Conservation (phyloP, 2,888 invertebrate species). For the Branchellion lobata region DNA sequence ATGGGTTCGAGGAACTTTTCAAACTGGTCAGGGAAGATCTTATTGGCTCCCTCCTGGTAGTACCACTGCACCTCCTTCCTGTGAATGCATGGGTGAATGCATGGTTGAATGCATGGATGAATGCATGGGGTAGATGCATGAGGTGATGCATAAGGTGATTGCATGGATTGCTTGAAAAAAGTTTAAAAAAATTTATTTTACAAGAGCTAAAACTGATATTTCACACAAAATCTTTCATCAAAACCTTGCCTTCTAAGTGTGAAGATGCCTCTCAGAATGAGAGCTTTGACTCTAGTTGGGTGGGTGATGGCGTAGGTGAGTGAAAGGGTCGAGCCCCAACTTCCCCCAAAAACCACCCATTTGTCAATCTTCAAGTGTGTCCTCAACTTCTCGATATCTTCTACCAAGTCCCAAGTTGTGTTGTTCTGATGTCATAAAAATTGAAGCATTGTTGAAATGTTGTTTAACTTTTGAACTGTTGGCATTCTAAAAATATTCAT, state of each 20-base stretch:
- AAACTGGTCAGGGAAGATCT: conserved; percentile 58
- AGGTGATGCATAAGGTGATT: no score
- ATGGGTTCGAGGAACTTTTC: conserved; percentile 57
- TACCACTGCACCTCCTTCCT: conserved; percentile 58
- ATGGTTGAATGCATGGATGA: no score
- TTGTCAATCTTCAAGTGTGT: conserved; percentile 56
- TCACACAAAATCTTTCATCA: no score
- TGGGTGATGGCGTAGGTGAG: conserved; percentile 57
- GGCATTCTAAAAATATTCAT: no score
- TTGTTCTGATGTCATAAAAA: conserved; percentile 56
- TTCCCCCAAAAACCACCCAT: conserved; percentile 61
- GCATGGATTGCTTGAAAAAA: no score
- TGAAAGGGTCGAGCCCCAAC: conserved; percentile 59
- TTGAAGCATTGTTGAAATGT: no score
- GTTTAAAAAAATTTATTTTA: no score
- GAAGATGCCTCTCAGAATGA: conserved; percentile 58
- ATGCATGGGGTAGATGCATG: no score
- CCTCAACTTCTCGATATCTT: conserved; percentile 58
- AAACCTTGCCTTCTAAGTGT: conserved; percentile 50
- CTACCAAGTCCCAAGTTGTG: conserved; percentile 58
- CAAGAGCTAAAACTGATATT: no score
- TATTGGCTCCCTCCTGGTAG: conserved; percentile 58
- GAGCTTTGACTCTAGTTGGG: conserved; percentile 57
- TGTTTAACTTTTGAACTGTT: no score
- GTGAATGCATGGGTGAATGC: no score